Percentiles rank a stretch among this genome's conserved stretches.
phyloP scores from a whole-genome alignment of 1,140 invertebrate genomes.

The Drosophila sp. region DNA sequence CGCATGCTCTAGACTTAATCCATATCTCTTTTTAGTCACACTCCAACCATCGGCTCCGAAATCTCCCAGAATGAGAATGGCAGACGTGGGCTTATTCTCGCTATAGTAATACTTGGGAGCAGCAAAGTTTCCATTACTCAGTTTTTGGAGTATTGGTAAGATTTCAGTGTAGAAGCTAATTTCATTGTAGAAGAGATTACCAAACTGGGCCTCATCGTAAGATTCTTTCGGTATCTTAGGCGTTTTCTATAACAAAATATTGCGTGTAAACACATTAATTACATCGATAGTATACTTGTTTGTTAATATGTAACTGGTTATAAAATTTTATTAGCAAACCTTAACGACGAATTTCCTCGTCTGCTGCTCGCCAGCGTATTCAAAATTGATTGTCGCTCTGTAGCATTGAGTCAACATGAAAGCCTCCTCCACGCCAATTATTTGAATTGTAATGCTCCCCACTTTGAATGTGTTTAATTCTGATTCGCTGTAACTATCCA shows the following conservation, averaged over 20 bases:
- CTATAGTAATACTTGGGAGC: constrained; percentile 74
- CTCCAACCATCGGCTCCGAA: constrained; percentile 63
- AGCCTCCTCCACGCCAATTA: constrained; percentile 66
- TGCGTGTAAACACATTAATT: neutral
- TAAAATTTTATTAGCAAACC: constrained; percentile 36
- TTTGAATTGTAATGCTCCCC: constrained; percentile 44
- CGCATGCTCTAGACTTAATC: constrained; percentile 58
- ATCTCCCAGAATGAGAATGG: constrained; percentile 60
- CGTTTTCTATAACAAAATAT: constrained; percentile 64
- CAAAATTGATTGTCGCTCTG: constrained; percentile 53
- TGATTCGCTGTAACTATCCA: constrained; percentile 49
- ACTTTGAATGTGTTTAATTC: constrained; percentile 48
- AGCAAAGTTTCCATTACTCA: constrained; percentile 41
- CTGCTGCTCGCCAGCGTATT: constrained; percentile 45
- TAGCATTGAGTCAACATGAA: constrained; percentile 78
- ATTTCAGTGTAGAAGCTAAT: constrained; percentile 72
- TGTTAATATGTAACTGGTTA: neutral
- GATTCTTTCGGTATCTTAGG: constrained; percentile 52
- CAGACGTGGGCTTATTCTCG: constrained; percentile 48
- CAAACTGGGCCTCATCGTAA: constrained; percentile 55
- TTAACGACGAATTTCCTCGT: constrained; percentile 69
- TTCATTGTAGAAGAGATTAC: constrained; percentile 68
- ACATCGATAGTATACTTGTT: neutral
- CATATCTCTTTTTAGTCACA: constrained; percentile 56
- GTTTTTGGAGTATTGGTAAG: constrained; percentile 58